Evolutionary conservation across 1,140 invertebrate genomes (phyloP).

Genomic region (Drosophila subpulchrella): DNA sequence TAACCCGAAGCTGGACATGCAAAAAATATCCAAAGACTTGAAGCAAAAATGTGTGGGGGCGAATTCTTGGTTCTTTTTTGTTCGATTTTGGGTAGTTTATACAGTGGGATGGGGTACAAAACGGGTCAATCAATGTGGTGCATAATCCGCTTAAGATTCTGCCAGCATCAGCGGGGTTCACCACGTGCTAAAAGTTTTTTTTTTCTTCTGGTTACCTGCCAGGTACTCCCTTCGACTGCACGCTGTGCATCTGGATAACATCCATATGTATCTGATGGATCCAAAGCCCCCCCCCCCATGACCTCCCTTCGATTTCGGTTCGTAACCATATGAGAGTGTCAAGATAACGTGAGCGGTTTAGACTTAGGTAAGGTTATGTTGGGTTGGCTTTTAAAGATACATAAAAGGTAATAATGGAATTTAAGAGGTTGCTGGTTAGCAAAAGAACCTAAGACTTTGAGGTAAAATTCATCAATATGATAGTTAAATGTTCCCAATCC

Average conservation of each 20-base stretch:
- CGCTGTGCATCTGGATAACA: conserved; percentile 17
- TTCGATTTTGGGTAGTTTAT: conserved; percentile 13
- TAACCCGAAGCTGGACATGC: conserved; percentile 53
- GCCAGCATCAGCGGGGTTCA: conserved; percentile 13
- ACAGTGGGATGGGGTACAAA: conserved; percentile 17
- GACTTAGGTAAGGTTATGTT: neutral
- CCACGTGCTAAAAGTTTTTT: conserved; percentile 28
- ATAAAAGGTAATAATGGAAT: no score
- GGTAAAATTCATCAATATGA: no score
- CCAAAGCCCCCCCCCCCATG: neutral
- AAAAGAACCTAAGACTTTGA: no score
- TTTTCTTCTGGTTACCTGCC: conserved; percentile 23
- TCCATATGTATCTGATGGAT: conserved; percentile 9
- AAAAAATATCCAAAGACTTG: conserved; percentile 45
- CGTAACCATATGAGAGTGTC: neutral
- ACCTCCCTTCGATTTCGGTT: neutral
- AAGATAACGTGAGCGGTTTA: conserved; percentile 9
- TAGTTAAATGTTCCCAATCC: no score
- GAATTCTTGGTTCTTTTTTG: conserved; percentile 5
- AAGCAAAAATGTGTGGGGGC: conserved; percentile 10
- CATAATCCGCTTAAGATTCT: conserved; percentile 47
- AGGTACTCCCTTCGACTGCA: conserved; percentile 10
- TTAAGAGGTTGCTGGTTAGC: no score
- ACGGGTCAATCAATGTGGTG: conserved; percentile 47
- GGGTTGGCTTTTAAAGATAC: neutral